Percentiles rank a stretch among this genome's conserved stretches.
Conservation (phyloP, 2,888 invertebrate species). For the Amorpha juglandis region DNA sequence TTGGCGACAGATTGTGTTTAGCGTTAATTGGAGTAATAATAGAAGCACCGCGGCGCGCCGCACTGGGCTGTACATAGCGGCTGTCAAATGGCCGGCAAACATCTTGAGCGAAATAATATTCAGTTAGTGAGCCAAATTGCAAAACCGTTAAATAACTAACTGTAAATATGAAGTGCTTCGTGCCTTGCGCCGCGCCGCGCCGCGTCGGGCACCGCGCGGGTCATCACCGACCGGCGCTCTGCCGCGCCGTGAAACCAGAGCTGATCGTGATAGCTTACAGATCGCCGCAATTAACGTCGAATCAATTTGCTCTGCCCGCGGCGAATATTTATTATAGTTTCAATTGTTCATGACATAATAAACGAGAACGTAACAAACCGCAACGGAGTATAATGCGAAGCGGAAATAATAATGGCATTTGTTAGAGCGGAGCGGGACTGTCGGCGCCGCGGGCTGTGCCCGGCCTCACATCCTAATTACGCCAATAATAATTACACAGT, state of each 20-base stretch:
- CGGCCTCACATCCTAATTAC: conserved; percentile 81
- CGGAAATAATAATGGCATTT: conserved; percentile 82
- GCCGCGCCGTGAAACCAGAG: conserved; percentile 43
- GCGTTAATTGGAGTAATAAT: conserved; percentile 49
- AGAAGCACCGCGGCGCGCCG: conserved; percentile 26
- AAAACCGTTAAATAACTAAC: conserved; percentile 68
- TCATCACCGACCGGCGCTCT: conserved; percentile 31
- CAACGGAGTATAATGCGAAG: conserved; percentile 69
- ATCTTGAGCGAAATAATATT: conserved; percentile 50
- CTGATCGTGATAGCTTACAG: conserved; percentile 58
- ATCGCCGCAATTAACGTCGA: conserved; percentile 69
- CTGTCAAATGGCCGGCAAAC: conserved; percentile 52
- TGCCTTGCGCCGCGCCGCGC: conserved; percentile 24
- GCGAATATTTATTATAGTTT: conserved; percentile 70
- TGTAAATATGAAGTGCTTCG: conserved; percentile 52
- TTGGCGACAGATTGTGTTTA: conserved; percentile 50
- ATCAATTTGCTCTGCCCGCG: conserved; percentile 70
- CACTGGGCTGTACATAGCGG: conserved; percentile 38
- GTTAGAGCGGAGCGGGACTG: conserved; percentile 62
- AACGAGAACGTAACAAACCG: conserved; percentile 73
- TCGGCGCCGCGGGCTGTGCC: conserved; percentile 71
- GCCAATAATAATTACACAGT: conserved; percentile 81
- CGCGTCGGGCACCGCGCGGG: conserved; percentile 32
- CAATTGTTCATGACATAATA: conserved; percentile 76
- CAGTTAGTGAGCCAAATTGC: conserved; percentile 53